Evolutionary conservation across 1,140 invertebrate genomes (phyloP).

Genomic region (Drosophila subobscura): DNA sequence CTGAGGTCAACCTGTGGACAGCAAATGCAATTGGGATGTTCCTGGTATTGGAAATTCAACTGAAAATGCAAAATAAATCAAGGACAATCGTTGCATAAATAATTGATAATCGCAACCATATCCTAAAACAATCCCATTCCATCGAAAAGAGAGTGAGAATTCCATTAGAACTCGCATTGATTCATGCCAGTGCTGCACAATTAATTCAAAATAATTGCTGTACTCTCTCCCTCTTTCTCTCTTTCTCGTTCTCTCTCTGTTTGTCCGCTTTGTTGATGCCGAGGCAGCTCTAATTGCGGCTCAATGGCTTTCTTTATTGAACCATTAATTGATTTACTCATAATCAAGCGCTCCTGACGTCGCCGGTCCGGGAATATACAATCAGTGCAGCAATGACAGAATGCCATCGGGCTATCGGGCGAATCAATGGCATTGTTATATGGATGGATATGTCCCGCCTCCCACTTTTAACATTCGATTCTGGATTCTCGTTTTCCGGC

Average conservation of each 20-base stretch:
- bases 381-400: slow-evolving; percentile 20
- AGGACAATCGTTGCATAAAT: no score
- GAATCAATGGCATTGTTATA: slow-evolving; percentile 43
- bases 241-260: neutral
- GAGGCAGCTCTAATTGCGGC: slow-evolving; percentile 25
- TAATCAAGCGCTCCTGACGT: slow-evolving; percentile 23
- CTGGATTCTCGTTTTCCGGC: slow-evolving; percentile 9
- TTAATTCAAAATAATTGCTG: slow-evolving; percentile 29
- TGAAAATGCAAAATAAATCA: neutral
- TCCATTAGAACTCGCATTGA: slow-evolving; percentile 12
- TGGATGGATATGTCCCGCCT: slow-evolving; percentile 11
- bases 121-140: neutral
- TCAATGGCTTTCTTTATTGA: slow-evolving; percentile 35
- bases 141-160: neutral
- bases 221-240: neutral
- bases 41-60: neutral
- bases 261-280: slow-evolving; percentile 20
- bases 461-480: slow-evolving; percentile 5
- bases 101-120: neutral
- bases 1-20: neutral
- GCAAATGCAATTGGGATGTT: neutral
- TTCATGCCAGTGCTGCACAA: slow-evolving; percentile 13
- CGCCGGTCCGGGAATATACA: slow-evolving; percentile 6
- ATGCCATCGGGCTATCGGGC: slow-evolving; percentile 15
- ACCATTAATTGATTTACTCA: slow-evolving; percentile 36